These are phyloP conservation scores for Hyposmocoma kahamanoa DNA, from an alignment of 1,140 invertebrate genomes.

Conservation along the genomic window DNA sequence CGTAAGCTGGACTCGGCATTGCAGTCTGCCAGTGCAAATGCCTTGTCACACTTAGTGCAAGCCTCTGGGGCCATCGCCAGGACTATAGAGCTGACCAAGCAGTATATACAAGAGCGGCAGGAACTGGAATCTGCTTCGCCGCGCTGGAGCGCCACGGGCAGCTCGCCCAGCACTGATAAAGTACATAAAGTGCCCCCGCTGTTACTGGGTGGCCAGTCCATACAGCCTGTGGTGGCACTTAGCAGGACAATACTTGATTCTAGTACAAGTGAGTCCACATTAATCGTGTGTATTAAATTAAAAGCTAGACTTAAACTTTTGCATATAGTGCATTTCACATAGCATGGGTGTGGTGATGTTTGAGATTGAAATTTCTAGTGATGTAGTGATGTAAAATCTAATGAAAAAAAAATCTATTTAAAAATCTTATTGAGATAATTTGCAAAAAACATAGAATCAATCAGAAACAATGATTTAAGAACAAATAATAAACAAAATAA, in stretches of 20 bases:
- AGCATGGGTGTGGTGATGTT: too few species aligned
- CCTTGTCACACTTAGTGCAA: constrained; percentile 45
- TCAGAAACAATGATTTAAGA: too few species aligned
- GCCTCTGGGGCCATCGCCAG: constrained; percentile 42
- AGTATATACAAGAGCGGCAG: constrained; percentile 42
- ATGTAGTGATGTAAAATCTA: too few species aligned
- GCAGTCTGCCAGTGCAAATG: constrained; percentile 44
- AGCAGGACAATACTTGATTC: constrained; percentile 37
- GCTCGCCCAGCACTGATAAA: constrained; percentile 29
- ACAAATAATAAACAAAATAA: too few species aligned
- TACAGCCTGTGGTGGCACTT: constrained; percentile 54
- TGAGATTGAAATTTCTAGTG: too few species aligned
- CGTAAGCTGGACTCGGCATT: constrained; percentile 41
- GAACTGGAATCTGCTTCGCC: constrained; percentile 35
- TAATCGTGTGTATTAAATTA: constrained; percentile 2
- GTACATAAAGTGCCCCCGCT: constrained; percentile 48
- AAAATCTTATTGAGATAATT: too few species aligned
- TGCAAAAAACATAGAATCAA: too few species aligned
- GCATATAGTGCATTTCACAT: too few species aligned
- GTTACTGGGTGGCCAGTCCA: constrained; percentile 44
- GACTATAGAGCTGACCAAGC: constrained; percentile 39
- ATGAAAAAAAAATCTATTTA: too few species aligned
- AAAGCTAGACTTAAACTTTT: too few species aligned
- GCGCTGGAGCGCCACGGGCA: constrained; percentile 40
- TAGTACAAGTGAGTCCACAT: constrained; percentile 15